phyloP scores from a whole-genome alignment of 1,140 invertebrate species.

The Diprion similis region DNA sequence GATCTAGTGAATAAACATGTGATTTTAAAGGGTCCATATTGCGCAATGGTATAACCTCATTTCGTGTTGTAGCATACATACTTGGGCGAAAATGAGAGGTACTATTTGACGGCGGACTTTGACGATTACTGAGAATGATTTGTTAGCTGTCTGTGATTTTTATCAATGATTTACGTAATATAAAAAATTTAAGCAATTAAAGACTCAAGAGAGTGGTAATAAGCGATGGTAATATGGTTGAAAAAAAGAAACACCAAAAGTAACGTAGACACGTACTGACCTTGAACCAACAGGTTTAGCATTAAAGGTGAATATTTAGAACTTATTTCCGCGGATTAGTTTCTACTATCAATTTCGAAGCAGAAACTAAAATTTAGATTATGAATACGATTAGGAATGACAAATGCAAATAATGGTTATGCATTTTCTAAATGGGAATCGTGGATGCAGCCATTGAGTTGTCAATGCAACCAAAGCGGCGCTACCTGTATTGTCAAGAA shows the following conservation, averaged over 20 bases:
- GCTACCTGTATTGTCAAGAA: conserved; percentile 9
- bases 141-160: background rate
- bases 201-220: background rate
- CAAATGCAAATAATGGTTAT: conserved; percentile 13
- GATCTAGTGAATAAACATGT: background rate
- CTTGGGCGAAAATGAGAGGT: background rate
- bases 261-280: background rate
- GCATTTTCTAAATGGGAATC: conserved; percentile 10
- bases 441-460: background rate
- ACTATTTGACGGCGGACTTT: background rate
- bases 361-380: background rate
- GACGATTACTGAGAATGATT: background rate
- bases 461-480: background rate
- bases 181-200: background rate
- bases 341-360: background rate
- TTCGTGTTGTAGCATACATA: background rate
- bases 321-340: background rate
- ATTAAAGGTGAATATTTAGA: background rate
- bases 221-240: background rate
- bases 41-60: conserved; percentile 6
- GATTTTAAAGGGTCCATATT: conserved; percentile 8
- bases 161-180: background rate
- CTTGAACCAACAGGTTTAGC: background rate
- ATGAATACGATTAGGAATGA: background rate
- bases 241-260: background rate